phyloP scores from a whole-genome alignment of 2,797 vertebrate genomes.

The Siniperca scherzeri region DNA sequence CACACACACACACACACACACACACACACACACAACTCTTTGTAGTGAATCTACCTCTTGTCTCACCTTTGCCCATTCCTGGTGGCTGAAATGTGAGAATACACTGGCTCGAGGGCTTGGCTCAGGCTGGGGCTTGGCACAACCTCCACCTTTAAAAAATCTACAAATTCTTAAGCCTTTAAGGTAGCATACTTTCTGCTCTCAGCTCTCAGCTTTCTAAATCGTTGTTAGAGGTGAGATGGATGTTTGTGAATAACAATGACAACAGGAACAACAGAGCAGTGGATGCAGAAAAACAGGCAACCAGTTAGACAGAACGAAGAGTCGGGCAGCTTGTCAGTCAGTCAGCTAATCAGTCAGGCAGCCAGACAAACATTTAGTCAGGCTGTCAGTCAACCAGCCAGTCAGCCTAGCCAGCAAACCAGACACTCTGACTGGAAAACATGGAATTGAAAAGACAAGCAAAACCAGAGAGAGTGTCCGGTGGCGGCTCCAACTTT shows the following conservation, averaged over 20 bases:
- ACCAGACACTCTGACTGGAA: conserved; percentile 27
- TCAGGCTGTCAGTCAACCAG: conserved; percentile 36
- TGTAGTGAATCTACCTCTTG: conserved; percentile 73
- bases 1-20: conserved; percentile 32
- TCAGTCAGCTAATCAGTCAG: conserved; percentile 28
- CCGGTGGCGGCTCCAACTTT: conserved; percentile 43
- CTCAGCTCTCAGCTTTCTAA: conserved; percentile 30
- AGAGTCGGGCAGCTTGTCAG: conserved; percentile 2
- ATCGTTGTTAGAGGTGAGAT: conserved; percentile 20
- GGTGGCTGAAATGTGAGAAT: conserved; percentile 76
- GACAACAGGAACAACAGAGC: conserved; percentile 1
- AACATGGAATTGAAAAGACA: conserved; percentile 37
- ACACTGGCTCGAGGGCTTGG: conserved; percentile 61
- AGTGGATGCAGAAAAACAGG: conserved; percentile 1
- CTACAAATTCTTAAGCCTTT: conserved; percentile 54
- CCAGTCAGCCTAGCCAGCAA: conserved; percentile 7
- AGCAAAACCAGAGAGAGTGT: conserved; percentile 40
- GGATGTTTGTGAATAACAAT: conserved; percentile 3
- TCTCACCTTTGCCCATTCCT: conserved; percentile 78
- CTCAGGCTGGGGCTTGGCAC: conserved; percentile 63
- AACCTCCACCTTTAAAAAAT: conserved; percentile 51
- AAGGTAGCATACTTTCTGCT: conserved; percentile 48
- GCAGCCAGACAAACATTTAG: conserved; percentile 41
- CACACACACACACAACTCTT: conserved; percentile 59
- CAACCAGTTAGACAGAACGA: neutral